A percentile compares a stretch with the other conserved stretches of the same genome.
Evolutionary conservation across 1,140 invertebrate genomes (phyloP).

Genomic region (Philaenus spumarius): DNA sequence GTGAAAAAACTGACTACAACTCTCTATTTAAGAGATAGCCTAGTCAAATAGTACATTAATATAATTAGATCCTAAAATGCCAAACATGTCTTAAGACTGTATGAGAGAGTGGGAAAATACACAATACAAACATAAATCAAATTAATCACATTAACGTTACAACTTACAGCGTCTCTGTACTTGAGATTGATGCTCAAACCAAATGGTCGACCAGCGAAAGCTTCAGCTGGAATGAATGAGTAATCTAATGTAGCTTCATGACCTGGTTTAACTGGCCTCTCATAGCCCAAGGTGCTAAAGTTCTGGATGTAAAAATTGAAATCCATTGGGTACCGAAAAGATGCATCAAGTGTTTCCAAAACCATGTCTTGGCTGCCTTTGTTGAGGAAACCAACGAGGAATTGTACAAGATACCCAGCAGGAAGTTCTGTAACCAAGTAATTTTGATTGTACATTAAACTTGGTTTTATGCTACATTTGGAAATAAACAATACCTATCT

Average conservation of each 20-base stretch:
- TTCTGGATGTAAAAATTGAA: conserved; percentile 98
- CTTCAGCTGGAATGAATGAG: conserved; percentile 90
- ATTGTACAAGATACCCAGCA: conserved; percentile 87
- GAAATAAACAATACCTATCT: too few species aligned
- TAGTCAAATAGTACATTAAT: too few species aligned
- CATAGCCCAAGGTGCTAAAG: conserved; percentile 88
- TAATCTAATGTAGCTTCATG: conserved; percentile 94
- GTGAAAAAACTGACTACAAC: too few species aligned
- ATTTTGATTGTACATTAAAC: too few species aligned
- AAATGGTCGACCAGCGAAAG: conserved; percentile 92
- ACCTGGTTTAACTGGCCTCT: conserved; percentile 79
- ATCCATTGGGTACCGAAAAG: conserved; percentile 98
- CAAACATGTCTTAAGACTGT: too few species aligned
- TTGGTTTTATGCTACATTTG: too few species aligned
- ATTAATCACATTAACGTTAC: too few species aligned
- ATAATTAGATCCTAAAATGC: too few species aligned
- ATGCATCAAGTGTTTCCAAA: conserved; percentile 90
- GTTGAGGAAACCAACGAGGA: conserved; percentile 94
- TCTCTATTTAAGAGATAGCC: too few species aligned
- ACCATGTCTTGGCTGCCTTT: conserved; percentile 87
- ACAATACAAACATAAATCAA: too few species aligned
- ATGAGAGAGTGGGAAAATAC: too few species aligned
- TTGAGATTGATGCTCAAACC: conserved; percentile 89
- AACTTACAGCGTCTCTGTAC: conserved; percentile 77
- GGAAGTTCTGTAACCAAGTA: conserved; percentile 77